These are phyloP conservation scores for Suncus etruscus DNA, from an alignment of 2,113 vertebrate species.

Conservation along the genomic window DNA sequence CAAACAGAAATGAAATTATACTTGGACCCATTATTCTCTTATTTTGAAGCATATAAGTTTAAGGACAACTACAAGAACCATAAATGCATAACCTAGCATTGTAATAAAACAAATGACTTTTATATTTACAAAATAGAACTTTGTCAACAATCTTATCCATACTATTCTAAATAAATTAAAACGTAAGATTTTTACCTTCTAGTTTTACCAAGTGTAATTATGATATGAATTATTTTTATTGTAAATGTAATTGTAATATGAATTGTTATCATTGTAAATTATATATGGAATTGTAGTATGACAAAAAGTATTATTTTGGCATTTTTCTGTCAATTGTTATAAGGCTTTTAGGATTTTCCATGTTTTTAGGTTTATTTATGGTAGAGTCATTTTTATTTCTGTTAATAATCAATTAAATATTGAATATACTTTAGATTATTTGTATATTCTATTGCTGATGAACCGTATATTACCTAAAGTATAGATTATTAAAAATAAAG, in stretches of 20 bases:
- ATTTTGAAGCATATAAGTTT: neutral
- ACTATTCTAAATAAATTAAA: neutral
- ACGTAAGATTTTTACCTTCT: no score
- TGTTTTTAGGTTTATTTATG: neutral
- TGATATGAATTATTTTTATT: no score
- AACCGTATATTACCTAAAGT: conserved; percentile 20
- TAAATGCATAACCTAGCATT: neutral
- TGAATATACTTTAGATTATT: conserved; percentile 13
- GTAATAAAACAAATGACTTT: conserved; percentile 23
- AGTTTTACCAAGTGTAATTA: no score
- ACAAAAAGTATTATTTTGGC: neutral
- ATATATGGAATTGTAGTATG: neutral
- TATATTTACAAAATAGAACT: neutral
- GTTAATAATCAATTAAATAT: neutral
- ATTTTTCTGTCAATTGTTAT: neutral
- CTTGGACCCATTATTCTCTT: neutral
- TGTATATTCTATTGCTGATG: conserved; percentile 40
- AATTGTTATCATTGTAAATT: conserved; percentile 23
- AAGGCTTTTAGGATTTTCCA: conserved; percentile 13
- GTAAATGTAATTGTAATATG: conserved; percentile 9
- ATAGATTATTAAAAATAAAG: conserved; percentile 49
- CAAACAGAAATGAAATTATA: conserved; percentile 18
- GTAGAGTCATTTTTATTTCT: conserved; percentile 15
- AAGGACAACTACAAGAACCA: conserved; percentile 6
- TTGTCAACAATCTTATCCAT: neutral